Conservation (phyloP, 2,888 invertebrate genomes). For the Enchytraeus crypticus region DNA sequence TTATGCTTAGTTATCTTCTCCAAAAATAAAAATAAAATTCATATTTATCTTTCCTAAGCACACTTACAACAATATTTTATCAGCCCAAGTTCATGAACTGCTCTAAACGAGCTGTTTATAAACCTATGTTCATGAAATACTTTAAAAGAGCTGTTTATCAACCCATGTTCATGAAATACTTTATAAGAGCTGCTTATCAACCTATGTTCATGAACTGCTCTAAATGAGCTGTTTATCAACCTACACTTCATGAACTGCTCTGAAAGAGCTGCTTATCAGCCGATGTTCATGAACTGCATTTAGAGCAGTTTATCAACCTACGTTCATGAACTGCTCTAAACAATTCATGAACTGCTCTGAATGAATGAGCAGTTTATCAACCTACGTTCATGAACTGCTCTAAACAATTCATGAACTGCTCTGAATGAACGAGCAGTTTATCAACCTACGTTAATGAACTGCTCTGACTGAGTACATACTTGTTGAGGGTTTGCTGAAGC, state of each 20-base stretch:
- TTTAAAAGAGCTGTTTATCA: too few species aligned
- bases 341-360: neutral
- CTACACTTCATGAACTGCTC: neutral
- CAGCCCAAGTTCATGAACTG: too few species aligned
- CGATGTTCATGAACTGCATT: neutral
- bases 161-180: neutral
- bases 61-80: too few species aligned
- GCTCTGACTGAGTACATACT: constrained; percentile 4
- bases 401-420: neutral
- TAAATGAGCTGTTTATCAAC: neutral
- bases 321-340: neutral
- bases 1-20: too few species aligned
- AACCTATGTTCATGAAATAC: too few species aligned
- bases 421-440: neutral
- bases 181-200: neutral
- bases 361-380: neutral
- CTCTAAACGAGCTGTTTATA: too few species aligned
- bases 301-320: neutral
- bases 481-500: constrained; percentile 69
- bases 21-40: too few species aligned
- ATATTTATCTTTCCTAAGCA: too few species aligned
- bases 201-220: neutral
- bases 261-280: neutral
- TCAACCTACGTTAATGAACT: neutral
- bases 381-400: neutral